phyloP scores from a whole-genome alignment of 2,888 invertebrate species.

The Cremastinae sp. region DNA sequence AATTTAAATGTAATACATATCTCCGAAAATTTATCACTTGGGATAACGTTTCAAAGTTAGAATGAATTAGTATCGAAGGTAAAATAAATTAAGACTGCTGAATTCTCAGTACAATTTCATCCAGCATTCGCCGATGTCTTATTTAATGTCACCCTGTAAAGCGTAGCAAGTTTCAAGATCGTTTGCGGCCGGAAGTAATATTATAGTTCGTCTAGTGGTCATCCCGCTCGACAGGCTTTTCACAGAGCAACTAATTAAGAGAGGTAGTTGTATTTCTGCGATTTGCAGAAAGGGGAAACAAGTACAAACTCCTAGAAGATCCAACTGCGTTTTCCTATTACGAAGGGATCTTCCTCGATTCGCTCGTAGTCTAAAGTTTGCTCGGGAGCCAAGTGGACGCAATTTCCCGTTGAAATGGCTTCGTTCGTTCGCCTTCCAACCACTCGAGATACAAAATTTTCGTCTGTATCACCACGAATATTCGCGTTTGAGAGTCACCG shows the following conservation, averaged over 20 bases:
- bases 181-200: conserved; percentile 61
- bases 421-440: conserved; percentile 68
- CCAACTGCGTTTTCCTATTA: conserved; percentile 34
- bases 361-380: conserved; percentile 53
- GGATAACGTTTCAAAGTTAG: conserved; percentile 22
- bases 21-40: conserved; percentile 40
- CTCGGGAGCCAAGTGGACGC: conserved; percentile 44
- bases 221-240: conserved; percentile 60
- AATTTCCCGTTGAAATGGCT: conserved; percentile 64
- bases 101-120: conserved; percentile 54
- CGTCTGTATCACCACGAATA: conserved; percentile 25
- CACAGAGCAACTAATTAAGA: conserved; percentile 64
- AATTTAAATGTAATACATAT: no score
- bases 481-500: no score
- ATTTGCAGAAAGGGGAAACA: conserved; percentile 56
- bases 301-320: conserved; percentile 46
- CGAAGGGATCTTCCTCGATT: conserved; percentile 38
- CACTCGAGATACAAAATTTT: conserved; percentile 65
- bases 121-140: conserved; percentile 48
- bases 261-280: conserved; percentile 54
- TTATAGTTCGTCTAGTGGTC: conserved; percentile 56
- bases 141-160: conserved; percentile 49
- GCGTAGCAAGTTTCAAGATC: conserved; percentile 58
- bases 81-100: conserved; percentile 40
- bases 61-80: conserved; percentile 24